A percentile compares a stretch with the other conserved stretches of the same genome.
Evolutionary conservation across 2,113 vertebrate genomes (phyloP).

Genomic region (Syngnathus floridae): DNA sequence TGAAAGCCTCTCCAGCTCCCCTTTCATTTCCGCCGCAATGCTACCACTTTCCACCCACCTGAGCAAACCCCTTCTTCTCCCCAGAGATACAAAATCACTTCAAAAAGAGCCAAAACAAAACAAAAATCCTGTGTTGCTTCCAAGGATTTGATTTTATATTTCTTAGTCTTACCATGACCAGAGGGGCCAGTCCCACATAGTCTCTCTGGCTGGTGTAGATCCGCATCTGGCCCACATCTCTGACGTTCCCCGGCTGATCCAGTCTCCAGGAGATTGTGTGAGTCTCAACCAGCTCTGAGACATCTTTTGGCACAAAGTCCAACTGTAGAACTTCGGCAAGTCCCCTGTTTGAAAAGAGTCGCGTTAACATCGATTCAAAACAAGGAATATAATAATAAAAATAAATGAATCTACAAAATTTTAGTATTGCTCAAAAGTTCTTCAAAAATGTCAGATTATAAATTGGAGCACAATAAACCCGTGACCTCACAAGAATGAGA

Average conservation of each 20-base stretch:
- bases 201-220: constrained; percentile 82
- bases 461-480: background rate
- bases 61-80: background rate
- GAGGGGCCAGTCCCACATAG: constrained; percentile 77
- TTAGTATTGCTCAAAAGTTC: background rate
- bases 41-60: constrained; percentile 4
- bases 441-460: background rate
- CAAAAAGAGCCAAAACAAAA: background rate
- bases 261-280: constrained; percentile 87
- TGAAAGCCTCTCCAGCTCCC: constrained; percentile 7
- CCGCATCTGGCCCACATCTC: constrained; percentile 77
- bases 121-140: too few relatives aligned
- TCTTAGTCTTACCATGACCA: constrained; percentile 81
- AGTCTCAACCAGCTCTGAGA: constrained; percentile 67
- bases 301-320: constrained; percentile 77
- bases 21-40: constrained; percentile 5
- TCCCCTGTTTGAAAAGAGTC: constrained; percentile 41
- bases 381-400: background rate
- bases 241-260: constrained; percentile 78
- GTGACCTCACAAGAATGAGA: background rate
- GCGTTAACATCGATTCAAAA: background rate
- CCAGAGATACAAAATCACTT: background rate
- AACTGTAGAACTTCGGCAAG: constrained; percentile 85
- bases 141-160: too few relatives aligned
- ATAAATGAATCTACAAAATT: background rate